These are phyloP conservation scores for Andrena cerasifolii DNA, from an alignment of 1,140 invertebrate species.

Conservation along the genomic window DNA sequence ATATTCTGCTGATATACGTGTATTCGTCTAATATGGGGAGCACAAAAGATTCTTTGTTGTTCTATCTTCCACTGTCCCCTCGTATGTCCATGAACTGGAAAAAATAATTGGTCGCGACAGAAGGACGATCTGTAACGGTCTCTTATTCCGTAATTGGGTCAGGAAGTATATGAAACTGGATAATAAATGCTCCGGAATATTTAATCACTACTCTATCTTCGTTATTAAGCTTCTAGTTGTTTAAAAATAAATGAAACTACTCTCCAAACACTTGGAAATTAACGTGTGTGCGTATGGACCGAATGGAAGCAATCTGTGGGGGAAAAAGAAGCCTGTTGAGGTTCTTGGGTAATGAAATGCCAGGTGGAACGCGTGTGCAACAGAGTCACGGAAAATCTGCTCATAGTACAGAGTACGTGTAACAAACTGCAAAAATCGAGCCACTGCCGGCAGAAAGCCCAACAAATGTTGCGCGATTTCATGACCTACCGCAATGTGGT, in stretches of 20 bases:
- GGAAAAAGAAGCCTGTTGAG: not conserved
- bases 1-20: too few relatives aligned
- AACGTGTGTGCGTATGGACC: too few relatives aligned
- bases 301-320: not conserved
- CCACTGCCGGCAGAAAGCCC: not conserved
- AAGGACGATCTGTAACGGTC: too few relatives aligned
- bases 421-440: conserved; percentile 43
- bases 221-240: not conserved
- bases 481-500: conserved; percentile 30
- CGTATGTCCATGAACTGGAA: too few relatives aligned
- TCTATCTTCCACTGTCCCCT: too few relatives aligned
- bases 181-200: not conserved
- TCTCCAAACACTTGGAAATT: not conserved
- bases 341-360: not conserved
- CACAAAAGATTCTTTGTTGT: too few relatives aligned
- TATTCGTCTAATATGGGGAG: too few relatives aligned
- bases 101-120: too few relatives aligned
- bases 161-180: not conserved
- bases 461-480: conserved; percentile 27
- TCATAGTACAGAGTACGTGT: conserved; percentile 25
- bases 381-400: not conserved
- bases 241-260: not conserved
- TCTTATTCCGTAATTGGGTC: too few relatives aligned
- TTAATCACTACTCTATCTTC: not conserved
- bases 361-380: not conserved